These are phyloP conservation scores for Copidosoma aretas DNA, from an alignment of 2,888 invertebrate species.

Conservation along the genomic window DNA sequence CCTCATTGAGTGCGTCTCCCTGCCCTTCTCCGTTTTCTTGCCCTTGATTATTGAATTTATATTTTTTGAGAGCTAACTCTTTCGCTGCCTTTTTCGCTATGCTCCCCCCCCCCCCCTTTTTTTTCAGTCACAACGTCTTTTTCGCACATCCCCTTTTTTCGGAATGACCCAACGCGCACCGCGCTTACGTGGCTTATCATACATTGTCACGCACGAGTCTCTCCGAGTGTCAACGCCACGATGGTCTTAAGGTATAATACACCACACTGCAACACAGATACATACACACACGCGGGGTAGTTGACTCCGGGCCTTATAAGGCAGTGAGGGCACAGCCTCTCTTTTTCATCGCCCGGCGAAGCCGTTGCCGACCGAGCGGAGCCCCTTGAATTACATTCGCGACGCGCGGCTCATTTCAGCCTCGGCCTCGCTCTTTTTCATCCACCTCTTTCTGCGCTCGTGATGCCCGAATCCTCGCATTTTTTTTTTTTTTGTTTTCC, in stretches of 20 bases:
- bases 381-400: conserved; percentile 32
- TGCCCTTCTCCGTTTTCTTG: neutral
- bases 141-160: conserved; percentile 2
- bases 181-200: conserved; percentile 35
- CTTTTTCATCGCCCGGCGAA: too few relatives aligned
- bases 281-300: neutral
- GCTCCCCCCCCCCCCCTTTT: neutral
- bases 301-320: too few relatives aligned
- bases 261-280: neutral
- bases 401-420: neutral
- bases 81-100: conserved; percentile 5
- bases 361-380: conserved; percentile 13
- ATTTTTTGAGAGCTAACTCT: neutral
- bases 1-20: neutral
- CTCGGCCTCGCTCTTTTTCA: too few relatives aligned
- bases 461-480: too few relatives aligned
- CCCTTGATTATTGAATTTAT: neutral
- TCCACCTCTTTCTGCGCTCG: too few relatives aligned
- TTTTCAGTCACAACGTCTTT: neutral
- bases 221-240: neutral
- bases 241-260: too few relatives aligned
- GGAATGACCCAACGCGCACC: conserved; percentile 1
- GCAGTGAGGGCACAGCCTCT: too few relatives aligned
- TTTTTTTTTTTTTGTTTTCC: too few relatives aligned
- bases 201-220: conserved; percentile 33